phyloP scores from a whole-genome alignment of 2,888 invertebrate species.

The Tetragonisca angustula region DNA sequence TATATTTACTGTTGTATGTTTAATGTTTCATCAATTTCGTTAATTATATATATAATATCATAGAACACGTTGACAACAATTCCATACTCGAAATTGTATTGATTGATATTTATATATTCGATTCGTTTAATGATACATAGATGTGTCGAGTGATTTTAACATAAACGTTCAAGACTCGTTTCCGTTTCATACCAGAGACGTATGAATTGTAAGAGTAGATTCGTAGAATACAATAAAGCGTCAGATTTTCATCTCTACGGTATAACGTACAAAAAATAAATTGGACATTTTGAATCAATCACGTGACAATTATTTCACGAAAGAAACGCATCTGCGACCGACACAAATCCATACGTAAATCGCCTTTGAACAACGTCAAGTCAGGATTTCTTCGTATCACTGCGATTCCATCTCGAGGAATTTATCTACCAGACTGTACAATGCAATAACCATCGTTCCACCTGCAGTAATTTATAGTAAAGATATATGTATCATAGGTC shows the following conservation, averaged over 20 bases:
- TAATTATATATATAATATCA: slow-evolving; percentile 14
- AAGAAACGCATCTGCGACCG: neutral
- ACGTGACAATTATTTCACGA: neutral
- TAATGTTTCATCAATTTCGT: neutral
- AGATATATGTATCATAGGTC: slow-evolving; percentile 32
- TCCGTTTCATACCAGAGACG: neutral
- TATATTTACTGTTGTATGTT: neutral
- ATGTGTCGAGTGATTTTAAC: slow-evolving; percentile 13
- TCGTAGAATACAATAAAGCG: neutral
- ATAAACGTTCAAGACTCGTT: slow-evolving; percentile 1
- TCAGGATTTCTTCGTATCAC: slow-evolving; percentile 15
- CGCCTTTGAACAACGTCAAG: neutral
- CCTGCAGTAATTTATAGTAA: slow-evolving; percentile 2
- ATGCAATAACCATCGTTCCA: slow-evolving; percentile 38
- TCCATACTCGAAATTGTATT: slow-evolving; percentile 1
- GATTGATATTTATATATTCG: slow-evolving; percentile 25
- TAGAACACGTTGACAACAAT: slow-evolving; percentile 22
- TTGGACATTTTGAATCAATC: slow-evolving; percentile 34
- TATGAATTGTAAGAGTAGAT: slow-evolving; percentile 18
- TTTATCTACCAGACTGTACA: slow-evolving; percentile 28
- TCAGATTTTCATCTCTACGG: slow-evolving; percentile 23
- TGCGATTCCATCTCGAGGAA: slow-evolving; percentile 43
- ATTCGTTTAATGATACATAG: slow-evolving; percentile 14
- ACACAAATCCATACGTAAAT: slow-evolving; percentile 10
- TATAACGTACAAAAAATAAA: slow-evolving; percentile 38